Evolutionary conservation across 2,797 vertebrate species (phyloP).

Genomic region (Pantherophis vulpinus): DNA sequence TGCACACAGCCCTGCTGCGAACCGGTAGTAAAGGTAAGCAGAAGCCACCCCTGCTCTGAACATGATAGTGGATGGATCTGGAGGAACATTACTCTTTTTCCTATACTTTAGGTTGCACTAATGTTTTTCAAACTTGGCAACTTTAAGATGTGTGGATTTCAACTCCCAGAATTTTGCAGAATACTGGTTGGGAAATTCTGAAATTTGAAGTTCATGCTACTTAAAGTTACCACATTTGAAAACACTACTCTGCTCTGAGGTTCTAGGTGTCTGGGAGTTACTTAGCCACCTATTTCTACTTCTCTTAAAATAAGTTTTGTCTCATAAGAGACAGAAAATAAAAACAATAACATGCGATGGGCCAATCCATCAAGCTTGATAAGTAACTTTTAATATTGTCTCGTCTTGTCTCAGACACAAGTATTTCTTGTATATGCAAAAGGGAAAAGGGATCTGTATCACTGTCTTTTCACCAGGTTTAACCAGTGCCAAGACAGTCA

Average conservation of each 20-base stretch:
- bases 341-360: background rate
- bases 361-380: background rate
- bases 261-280: background rate
- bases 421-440: background rate
- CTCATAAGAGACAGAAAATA: background rate
- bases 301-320: background rate
- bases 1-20: rapidly evolving
- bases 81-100: background rate
- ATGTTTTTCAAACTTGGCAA: background rate
- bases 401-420: background rate
- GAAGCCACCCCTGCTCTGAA: background rate
- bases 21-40: no score
- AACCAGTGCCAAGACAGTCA: no score
- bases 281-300: background rate
- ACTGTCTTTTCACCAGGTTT: no score
- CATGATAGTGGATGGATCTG: background rate
- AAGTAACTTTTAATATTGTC: background rate
- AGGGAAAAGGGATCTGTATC: no score
- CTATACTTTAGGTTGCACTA: background rate
- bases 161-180: background rate
- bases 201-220: background rate
- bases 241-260: background rate
- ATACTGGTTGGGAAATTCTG: background rate
- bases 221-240: background rate
- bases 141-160: background rate